Evolutionary conservation across 1,140 invertebrate species (phyloP).

Genomic region (Camponotus vicinus): DNA sequence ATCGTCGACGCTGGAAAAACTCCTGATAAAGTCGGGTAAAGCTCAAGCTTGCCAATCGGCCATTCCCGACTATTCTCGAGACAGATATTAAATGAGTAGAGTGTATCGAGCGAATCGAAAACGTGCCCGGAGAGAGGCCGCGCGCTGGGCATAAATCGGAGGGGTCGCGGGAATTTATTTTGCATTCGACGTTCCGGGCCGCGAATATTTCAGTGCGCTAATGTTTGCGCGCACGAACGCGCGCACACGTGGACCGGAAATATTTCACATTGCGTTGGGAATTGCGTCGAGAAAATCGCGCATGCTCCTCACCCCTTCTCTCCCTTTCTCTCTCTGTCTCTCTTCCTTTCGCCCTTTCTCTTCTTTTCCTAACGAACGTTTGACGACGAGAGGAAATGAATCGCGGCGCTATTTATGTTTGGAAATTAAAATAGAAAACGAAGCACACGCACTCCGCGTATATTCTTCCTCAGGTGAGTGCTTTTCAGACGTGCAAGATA

Average conservation of each 20-base stretch:
- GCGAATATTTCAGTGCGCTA: conserved; percentile 60
- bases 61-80: conserved; percentile 19
- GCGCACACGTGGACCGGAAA: conserved; percentile 51
- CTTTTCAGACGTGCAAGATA: conserved; percentile 10
- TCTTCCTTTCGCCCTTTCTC: too few species aligned
- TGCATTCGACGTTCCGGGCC: conserved; percentile 39
- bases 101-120: conserved; percentile 59
- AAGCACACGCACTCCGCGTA: not conserved
- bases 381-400: conserved; percentile 17
- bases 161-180: conserved; percentile 44
- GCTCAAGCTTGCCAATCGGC: conserved; percentile 39
- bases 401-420: conserved; percentile 32
- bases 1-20: conserved; percentile 10
- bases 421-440: conserved; percentile 51
- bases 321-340: too few species aligned
- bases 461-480: too few species aligned
- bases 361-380: conserved; percentile 42
- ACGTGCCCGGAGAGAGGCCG: conserved; percentile 26
- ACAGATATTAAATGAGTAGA: conserved; percentile 59
- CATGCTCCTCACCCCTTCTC: too few species aligned
- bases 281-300: conserved; percentile 20
- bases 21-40: conserved; percentile 2
- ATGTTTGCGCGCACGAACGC: conserved; percentile 57
- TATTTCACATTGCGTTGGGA: conserved; percentile 33
- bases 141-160: conserved; percentile 22